Percentiles rank a stretch among this genome's conserved stretches.
phyloP scores from a whole-genome alignment of 2,888 invertebrate genomes.

The Dynastes grantii region DNA sequence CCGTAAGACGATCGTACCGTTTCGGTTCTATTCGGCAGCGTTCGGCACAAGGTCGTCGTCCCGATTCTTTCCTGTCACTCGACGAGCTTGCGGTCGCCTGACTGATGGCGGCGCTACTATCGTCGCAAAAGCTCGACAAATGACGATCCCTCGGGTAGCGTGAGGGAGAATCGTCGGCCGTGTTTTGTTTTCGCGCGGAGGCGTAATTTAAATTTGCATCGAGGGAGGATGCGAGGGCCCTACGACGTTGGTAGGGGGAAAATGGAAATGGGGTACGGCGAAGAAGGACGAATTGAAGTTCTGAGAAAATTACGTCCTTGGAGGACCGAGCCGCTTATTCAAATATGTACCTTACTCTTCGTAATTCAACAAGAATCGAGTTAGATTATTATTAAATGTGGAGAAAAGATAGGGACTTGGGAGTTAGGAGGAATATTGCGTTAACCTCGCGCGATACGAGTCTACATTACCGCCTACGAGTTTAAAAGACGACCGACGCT shows the following conservation, averaged over 20 bases:
- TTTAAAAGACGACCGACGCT: no score
- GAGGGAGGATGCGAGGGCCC: not conserved
- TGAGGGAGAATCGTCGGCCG: conserved; percentile 7
- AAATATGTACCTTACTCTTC: conserved; percentile 3
- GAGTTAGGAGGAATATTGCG: no score
- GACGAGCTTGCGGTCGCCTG: conserved; percentile 17
- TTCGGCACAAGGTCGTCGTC: conserved; percentile 11
- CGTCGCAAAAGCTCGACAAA: conserved; percentile 25
- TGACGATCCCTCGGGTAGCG: not conserved
- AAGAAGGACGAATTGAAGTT: not conserved
- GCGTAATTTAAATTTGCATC: conserved; percentile 35
- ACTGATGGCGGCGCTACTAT: conserved; percentile 16
- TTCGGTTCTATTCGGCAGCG: conserved; percentile 7
- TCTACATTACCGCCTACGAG: no score
- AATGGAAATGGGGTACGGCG: not conserved
- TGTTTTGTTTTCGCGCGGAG: conserved; percentile 31
- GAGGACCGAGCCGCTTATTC: not conserved
- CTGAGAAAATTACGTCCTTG: not conserved
- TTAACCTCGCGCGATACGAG: no score
- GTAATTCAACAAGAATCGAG: conserved; percentile 5
- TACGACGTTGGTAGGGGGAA: not conserved
- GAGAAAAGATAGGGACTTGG: not conserved
- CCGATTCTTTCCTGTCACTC: not conserved
- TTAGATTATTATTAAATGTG: not conserved
- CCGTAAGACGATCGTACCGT: not conserved